phyloP scores from a whole-genome alignment of 2,888 invertebrate genomes.

The Pyrgus malvae region DNA sequence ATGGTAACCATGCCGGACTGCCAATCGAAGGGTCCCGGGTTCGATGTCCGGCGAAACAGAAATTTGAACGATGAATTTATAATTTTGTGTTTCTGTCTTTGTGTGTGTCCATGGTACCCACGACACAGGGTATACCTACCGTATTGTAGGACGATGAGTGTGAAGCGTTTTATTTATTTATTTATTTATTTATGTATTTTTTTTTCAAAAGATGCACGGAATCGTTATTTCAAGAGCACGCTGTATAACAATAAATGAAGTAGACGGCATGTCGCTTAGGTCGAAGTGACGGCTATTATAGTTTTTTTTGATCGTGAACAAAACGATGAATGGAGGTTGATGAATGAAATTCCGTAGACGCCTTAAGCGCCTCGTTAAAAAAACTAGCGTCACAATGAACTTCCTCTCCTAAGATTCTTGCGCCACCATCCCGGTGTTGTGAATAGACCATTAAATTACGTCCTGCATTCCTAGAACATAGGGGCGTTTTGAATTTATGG shows the following conservation, averaged over 20 bases:
- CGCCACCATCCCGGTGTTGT: conserved; percentile 16
- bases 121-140: no score
- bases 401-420: conserved; percentile 18
- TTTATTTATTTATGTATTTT: neutral
- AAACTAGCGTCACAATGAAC: conserved; percentile 21
- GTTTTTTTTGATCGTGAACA: conserved; percentile 57
- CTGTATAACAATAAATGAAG: conserved; percentile 53
- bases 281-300: conserved; percentile 44
- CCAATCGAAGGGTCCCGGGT: no score
- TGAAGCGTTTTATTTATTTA: no score
- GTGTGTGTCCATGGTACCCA: no score
- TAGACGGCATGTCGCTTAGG: conserved; percentile 73
- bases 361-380: conserved; percentile 61
- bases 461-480: conserved; percentile 21
- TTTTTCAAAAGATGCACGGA: neutral
- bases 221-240: conserved; percentile 34
- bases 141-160: no score
- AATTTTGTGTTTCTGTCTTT: no score
- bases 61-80: no score
- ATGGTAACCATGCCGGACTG: no score
- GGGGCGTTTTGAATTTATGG: neutral
- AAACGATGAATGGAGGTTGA: conserved; percentile 63
- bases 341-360: conserved; percentile 68
- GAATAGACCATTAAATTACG: conserved; percentile 15
- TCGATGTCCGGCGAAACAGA: no score